A percentile compares a stretch with the other conserved stretches of the same genome.
These are phyloP conservation scores for Chaetophractus vellerosus DNA, from an alignment of 2,797 vertebrate species.

Conservation along the genomic window DNA sequence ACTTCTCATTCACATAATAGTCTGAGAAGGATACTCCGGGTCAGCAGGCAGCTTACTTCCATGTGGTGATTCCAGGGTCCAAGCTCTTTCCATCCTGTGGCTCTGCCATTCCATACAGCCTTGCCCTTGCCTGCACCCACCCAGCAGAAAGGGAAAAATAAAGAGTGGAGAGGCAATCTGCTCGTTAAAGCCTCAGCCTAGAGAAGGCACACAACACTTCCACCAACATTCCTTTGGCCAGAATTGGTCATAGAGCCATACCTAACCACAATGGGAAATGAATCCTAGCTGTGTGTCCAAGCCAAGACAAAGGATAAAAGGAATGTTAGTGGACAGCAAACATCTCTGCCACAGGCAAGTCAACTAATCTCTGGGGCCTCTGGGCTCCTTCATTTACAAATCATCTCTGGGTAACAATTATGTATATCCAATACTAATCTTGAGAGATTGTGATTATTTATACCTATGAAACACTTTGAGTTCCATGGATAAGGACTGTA, in stretches of 20 bases:
- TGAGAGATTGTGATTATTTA: background rate
- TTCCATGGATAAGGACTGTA: background rate
- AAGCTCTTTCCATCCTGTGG: background rate
- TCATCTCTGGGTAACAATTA: background rate
- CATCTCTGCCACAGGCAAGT: background rate
- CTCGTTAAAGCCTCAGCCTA: background rate
- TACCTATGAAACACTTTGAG: background rate
- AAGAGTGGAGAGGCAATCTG: background rate
- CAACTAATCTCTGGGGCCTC: background rate
- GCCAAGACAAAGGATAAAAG: background rate
- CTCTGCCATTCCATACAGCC: background rate
- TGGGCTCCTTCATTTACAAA: constrained; percentile 20
- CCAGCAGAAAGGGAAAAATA: background rate
- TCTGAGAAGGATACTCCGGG: background rate
- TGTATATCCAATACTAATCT: background rate
- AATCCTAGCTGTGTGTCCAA: background rate
- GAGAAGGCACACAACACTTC: background rate
- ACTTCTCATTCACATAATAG: background rate
- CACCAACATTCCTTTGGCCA: background rate
- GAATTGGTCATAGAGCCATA: background rate
- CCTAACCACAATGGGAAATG: background rate
- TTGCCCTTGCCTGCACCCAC: background rate
- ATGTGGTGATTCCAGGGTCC: no score
- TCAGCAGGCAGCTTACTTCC: background rate
- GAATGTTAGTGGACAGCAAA: background rate